A percentile compares a stretch with the other conserved stretches of the same genome.
Evolutionary conservation across 35 echinoderm and acorn worm genomes (phyloP).

Genomic region (Lytechinus variegatus): DNA sequence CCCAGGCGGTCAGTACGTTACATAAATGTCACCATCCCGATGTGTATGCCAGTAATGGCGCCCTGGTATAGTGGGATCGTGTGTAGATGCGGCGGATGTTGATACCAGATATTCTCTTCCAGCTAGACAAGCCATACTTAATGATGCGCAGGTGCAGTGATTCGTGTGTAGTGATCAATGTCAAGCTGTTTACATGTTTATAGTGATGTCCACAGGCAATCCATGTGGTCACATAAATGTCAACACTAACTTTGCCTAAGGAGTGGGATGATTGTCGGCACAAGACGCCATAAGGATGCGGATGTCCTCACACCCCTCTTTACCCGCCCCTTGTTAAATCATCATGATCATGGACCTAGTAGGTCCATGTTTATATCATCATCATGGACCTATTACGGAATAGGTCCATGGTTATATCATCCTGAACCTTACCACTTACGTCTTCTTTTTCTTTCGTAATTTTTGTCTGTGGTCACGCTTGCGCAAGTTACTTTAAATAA

Average conservation of each 20-base stretch:
- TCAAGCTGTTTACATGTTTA: neutral
- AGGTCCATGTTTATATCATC: neutral
- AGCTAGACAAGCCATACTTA: neutral
- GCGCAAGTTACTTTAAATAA: too few species aligned
- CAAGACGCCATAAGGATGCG: neutral
- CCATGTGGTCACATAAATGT: neutral
- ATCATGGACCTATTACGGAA: neutral
- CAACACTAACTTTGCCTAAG: neutral
- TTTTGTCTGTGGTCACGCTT: too few species aligned
- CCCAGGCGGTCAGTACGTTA: too few species aligned
- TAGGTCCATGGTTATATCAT: neutral
- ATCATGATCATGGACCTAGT: neutral
- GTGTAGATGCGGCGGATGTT: too few species aligned
- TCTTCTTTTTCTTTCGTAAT: neutral
- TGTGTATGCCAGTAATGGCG: too few species aligned
- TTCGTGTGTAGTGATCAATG: neutral
- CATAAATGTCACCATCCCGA: too few species aligned
- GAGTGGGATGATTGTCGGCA: neutral
- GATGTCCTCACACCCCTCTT: neutral
- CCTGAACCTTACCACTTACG: neutral
- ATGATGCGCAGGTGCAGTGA: neutral
- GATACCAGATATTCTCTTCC: too few species aligned
- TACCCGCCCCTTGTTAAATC: neutral
- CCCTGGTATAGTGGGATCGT: too few species aligned
- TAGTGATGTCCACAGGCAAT: neutral